phyloP scores from a whole-genome alignment of 2,797 vertebrate species.

The Rhinogobio ventralis region DNA sequence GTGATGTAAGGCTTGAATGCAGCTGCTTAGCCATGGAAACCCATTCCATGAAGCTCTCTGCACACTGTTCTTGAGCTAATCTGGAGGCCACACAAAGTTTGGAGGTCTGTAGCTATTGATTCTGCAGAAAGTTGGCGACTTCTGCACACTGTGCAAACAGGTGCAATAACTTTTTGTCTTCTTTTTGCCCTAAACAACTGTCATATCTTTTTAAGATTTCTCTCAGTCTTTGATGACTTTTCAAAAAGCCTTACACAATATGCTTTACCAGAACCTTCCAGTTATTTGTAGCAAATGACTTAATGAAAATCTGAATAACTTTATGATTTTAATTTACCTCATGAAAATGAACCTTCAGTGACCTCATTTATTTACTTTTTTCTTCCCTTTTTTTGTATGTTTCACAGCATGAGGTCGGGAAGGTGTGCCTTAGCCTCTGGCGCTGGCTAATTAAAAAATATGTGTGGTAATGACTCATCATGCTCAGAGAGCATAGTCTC shows the following conservation, averaged over 20 bases:
- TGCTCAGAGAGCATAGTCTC: slow-evolving; percentile 26
- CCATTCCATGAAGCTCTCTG: too few relatives aligned
- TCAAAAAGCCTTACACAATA: not conserved
- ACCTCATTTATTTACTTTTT: slow-evolving; percentile 10
- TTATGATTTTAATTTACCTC: not conserved
- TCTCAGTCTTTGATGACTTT: slow-evolving; percentile 5
- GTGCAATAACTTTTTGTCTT: not conserved
- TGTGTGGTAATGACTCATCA: slow-evolving; percentile 49
- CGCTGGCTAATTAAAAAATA: slow-evolving; percentile 53
- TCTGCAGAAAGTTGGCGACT: too few relatives aligned
- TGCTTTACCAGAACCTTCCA: not conserved
- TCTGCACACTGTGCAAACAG: not conserved
- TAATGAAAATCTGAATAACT: slow-evolving; percentile 4
- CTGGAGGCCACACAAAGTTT: too few relatives aligned
- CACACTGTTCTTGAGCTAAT: too few relatives aligned
- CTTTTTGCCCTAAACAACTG: not conserved
- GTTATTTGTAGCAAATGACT: not conserved
- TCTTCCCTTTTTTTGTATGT: not conserved
- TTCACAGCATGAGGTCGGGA: slow-evolving; percentile 46
- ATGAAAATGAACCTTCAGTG: slow-evolving; percentile 7
- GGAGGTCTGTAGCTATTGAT: too few relatives aligned
- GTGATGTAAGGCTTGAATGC: too few relatives aligned
- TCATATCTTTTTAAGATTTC: not conserved
- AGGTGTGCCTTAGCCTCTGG: slow-evolving; percentile 37
- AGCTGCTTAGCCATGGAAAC: too few relatives aligned